These are phyloP conservation scores for Bettongia penicillata DNA, from an alignment of 2,113 vertebrate species.

Conservation along the genomic window DNA sequence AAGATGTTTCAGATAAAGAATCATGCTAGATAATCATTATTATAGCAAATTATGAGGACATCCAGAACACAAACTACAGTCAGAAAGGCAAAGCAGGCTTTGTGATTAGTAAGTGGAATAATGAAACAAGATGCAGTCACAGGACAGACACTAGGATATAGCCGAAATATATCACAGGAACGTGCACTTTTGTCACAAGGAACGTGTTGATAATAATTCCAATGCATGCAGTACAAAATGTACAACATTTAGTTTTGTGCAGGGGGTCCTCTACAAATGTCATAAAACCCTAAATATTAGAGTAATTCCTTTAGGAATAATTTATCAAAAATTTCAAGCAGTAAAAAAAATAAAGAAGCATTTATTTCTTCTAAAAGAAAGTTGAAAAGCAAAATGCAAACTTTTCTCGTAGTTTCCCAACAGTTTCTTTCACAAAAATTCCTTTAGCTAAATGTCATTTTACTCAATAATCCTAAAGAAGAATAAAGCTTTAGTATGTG, in stretches of 20 bases:
- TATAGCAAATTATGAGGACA: conserved; percentile 73
- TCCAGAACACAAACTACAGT: conserved; percentile 66
- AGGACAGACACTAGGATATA: conserved; percentile 74
- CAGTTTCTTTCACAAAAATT: conserved; percentile 17
- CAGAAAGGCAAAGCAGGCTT: conserved; percentile 80
- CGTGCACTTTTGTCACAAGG: conserved; percentile 84
- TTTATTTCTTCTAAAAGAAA: conserved; percentile 28
- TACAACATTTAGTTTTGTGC: conserved; percentile 84
- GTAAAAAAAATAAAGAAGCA: not conserved
- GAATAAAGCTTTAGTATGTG: conserved; percentile 28
- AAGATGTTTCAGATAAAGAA: conserved; percentile 70
- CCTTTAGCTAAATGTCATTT: conserved; percentile 8
- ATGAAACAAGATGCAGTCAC: conserved; percentile 72
- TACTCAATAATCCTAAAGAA: conserved; percentile 36
- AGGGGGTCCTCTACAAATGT: conserved; percentile 87
- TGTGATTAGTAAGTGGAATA: conserved; percentile 78
- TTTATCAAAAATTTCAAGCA: conserved; percentile 70
- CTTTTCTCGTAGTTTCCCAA: conserved; percentile 41
- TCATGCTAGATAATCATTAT: conserved; percentile 77
- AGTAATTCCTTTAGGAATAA: conserved; percentile 37
- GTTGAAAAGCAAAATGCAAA: not conserved
- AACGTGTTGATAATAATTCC: conserved; percentile 66
- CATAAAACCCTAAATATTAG: conserved; percentile 57
- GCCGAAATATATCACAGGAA: conserved; percentile 63
- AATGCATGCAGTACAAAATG: conserved; percentile 83